Conservation (phyloP, 1,140 invertebrate genomes). For the Zophobas morio region DNA sequence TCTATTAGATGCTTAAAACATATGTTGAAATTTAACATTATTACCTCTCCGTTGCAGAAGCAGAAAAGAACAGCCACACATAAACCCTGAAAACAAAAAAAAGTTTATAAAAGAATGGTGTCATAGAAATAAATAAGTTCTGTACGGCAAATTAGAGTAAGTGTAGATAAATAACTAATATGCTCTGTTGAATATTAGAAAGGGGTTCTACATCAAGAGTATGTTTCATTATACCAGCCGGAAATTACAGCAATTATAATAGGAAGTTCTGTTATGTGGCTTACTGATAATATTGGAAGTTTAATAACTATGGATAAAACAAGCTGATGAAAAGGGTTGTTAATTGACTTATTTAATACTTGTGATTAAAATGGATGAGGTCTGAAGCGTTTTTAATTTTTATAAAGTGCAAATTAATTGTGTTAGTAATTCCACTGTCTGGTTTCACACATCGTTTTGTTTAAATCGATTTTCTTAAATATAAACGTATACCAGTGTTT, state of each 20-base stretch:
- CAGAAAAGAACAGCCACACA: slow-evolving; percentile 94
- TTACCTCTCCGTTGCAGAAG: slow-evolving; percentile 96
- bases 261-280: slow-evolving; percentile 26
- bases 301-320: slow-evolving; percentile 20
- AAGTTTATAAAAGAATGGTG: neutral
- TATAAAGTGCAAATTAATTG: neutral
- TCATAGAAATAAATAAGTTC: no score
- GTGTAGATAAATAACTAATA: neutral
- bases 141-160: neutral
- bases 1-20: no score
- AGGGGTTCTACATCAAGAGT: slow-evolving; percentile 3
- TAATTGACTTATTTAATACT: slow-evolving; percentile 19
- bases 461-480: no score
- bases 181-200: neutral
- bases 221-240: slow-evolving; percentile 22
- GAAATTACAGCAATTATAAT: slow-evolving; percentile 31
- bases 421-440: no score
- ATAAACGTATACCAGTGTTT: no score
- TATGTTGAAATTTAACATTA: slow-evolving; percentile 44
- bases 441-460: no score
- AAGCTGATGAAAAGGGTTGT: slow-evolving; percentile 12
- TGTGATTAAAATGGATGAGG: neutral
- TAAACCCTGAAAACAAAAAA: slow-evolving; percentile 81
- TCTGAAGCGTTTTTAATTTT: neutral
- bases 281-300: slow-evolving; percentile 27